These are phyloP conservation scores for Forbesichthys agassizii DNA, from an alignment of 2,113 vertebrate species.

Conservation along the genomic window DNA sequence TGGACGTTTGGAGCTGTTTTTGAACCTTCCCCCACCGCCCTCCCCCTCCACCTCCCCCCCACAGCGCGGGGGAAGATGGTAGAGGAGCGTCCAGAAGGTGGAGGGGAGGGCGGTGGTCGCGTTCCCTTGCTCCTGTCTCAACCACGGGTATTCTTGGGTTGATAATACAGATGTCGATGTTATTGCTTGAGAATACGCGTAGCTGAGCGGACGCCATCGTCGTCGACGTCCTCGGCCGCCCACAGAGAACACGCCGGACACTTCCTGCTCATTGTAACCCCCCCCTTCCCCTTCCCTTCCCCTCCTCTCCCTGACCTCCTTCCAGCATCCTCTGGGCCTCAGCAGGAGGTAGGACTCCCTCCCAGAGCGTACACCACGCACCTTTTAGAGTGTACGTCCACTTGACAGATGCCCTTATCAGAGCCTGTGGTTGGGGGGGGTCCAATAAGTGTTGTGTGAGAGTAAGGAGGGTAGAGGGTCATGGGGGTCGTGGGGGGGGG, in stretches of 20 bases:
- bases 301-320: background rate
- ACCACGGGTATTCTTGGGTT: conserved; percentile 65
- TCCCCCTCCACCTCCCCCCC: conserved; percentile 60
- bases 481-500: conserved; percentile 28
- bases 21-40: conserved; percentile 61
- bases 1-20: conserved; percentile 40
- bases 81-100: conserved; percentile 47
- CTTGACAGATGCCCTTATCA: conserved; percentile 80
- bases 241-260: background rate
- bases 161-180: conserved; percentile 68
- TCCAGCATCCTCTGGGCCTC: conserved; percentile 45
- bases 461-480: conserved; percentile 8
- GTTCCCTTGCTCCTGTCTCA: conserved; percentile 72
- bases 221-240: background rate
- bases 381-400: conserved; percentile 75
- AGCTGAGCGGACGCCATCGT: conserved; percentile 66
- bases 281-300: conserved; percentile 11
- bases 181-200: conserved; percentile 77
- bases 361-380: conserved; percentile 70
- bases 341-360: conserved; percentile 56
- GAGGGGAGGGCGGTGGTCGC: conserved; percentile 62
- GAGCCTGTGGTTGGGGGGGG: conserved; percentile 59
- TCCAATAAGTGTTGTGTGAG: conserved; percentile 61
- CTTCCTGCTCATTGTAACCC: background rate
- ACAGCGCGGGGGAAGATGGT: background rate